Base-by-base conservation (phyloP, 2,113 vertebrate genomes). In the Ancistrus triradiatus region DNA sequence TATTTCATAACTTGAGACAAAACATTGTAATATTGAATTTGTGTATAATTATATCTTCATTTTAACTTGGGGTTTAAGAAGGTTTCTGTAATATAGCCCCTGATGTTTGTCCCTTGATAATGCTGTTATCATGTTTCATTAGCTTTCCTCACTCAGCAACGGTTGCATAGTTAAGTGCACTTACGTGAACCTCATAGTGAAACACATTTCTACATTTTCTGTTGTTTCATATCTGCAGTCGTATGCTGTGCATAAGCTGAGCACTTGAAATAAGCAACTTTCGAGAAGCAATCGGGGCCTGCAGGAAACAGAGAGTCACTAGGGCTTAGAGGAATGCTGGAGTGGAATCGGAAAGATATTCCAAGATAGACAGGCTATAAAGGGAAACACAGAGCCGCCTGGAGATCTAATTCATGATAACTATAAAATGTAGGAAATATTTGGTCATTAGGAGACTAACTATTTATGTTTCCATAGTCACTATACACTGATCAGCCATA, bases 321-420 rank as follows among this genome's bases (percentile, higher is more conserved):
- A 48, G 28, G 52, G 52, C 15, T 57, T 66, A 57, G 52, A 66
- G 52, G 43, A 66, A 66, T 66, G 43, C n/a, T 57, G 28, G 49
- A 37, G 42, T 27, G 51, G 21, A 57, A 47, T 48, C 14, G 27
- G 52, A 56, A 63, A 48, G 40, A 57, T 57, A 44, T 21, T 56
- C 19, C 31, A 47, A 38, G 31, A 66, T 48, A 38, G 63, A 3
- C 24, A 7, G 5, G 21, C 43, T 57, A 47, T 35, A 55, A 55
- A 13, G 40, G 42, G 49, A 35, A 44, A 53, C 24, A 7, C 37
- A 15, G 37, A 52, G 48, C 13, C 3, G 13, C 7, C 33, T 43
- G 24, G 15, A 63, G 61, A 64, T 24, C 22, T 46, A 18, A 25
- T 65, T 57, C 10, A 2, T 48, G 14, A 65, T 47, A n/a, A n/a